phyloP scores from a whole-genome alignment of 2,113 vertebrate species.

The Apodemus speciosus region DNA sequence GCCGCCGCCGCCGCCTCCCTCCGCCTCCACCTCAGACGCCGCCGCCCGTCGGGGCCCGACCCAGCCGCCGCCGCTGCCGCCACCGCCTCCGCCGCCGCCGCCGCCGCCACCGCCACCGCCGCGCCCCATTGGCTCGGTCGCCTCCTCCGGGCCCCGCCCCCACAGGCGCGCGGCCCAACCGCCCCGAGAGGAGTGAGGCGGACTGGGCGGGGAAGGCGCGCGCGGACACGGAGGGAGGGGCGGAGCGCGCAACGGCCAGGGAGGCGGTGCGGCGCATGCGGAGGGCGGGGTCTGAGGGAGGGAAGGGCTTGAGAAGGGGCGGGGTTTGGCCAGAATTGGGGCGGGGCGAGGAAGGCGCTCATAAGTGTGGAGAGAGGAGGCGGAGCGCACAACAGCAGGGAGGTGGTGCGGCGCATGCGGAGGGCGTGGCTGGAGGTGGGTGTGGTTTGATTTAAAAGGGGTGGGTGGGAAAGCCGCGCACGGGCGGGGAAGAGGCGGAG shows the following conservation, averaged over 20 bases:
- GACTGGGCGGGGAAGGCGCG: constrained; percentile 32
- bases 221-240: constrained; percentile 30
- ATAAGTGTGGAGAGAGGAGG: background rate
- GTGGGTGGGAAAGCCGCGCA: too few relatives aligned
- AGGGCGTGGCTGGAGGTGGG: background rate
- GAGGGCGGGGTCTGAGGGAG: background rate
- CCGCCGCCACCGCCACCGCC: constrained; percentile 83
- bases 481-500: background rate
- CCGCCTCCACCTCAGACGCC: constrained; percentile 83
- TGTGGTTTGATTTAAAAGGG: background rate
- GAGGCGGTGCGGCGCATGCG: background rate
- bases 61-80: constrained; percentile 96
- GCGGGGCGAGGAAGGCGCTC: too few relatives aligned
- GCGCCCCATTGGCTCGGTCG: constrained; percentile 84
- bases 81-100: constrained; percentile 93
- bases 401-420: background rate
- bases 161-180: constrained; percentile 68
- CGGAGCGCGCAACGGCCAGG: constrained; percentile 60
- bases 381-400: background rate
- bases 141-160: constrained; percentile 78
- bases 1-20: constrained; percentile 79
- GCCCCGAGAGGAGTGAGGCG: constrained; percentile 7
- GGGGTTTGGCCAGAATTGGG: background rate
- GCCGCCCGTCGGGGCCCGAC: constrained; percentile 93
- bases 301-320: background rate